These are phyloP conservation scores for Mayetiola destructor DNA, from an alignment of 2,888 invertebrate genomes.

Conservation along the genomic window DNA sequence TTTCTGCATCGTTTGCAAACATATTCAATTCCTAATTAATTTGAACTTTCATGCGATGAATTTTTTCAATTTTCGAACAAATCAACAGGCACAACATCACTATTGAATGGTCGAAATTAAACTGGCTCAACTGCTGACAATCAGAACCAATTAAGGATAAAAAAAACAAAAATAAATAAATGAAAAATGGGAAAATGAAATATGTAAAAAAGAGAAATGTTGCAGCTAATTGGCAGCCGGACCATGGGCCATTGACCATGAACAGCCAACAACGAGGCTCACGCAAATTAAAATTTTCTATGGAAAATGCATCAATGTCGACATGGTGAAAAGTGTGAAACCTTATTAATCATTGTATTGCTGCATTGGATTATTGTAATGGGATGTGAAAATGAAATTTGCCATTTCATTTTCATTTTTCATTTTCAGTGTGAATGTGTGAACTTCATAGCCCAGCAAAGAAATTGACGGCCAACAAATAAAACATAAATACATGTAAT, in stretches of 20 bases:
- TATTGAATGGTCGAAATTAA: background rate
- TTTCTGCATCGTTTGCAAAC: constrained; percentile 6
- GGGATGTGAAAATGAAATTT: too few relatives aligned
- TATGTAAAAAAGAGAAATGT: too few relatives aligned
- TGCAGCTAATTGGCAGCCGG: too few relatives aligned
- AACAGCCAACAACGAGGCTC: background rate
- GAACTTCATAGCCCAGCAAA: background rate
- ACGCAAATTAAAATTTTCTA: background rate
- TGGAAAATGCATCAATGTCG: background rate
- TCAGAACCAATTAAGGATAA: too few relatives aligned
- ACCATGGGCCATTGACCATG: too few relatives aligned
- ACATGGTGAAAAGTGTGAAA: too few relatives aligned
- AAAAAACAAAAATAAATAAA: background rate
- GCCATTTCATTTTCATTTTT: background rate
- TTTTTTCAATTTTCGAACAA: too few relatives aligned
- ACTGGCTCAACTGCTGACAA: background rate
- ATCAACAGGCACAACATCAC: background rate
- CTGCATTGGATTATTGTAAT: too few relatives aligned
- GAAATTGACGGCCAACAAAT: background rate
- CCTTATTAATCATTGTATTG: background rate
- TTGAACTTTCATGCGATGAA: too few relatives aligned
- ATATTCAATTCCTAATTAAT: too few relatives aligned
- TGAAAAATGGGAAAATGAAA: background rate
- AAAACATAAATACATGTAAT: background rate
- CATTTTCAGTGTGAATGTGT: background rate